These are phyloP conservation scores for Ericerus pela DNA, from an alignment of 1,140 invertebrate genomes.

Conservation along the genomic window DNA sequence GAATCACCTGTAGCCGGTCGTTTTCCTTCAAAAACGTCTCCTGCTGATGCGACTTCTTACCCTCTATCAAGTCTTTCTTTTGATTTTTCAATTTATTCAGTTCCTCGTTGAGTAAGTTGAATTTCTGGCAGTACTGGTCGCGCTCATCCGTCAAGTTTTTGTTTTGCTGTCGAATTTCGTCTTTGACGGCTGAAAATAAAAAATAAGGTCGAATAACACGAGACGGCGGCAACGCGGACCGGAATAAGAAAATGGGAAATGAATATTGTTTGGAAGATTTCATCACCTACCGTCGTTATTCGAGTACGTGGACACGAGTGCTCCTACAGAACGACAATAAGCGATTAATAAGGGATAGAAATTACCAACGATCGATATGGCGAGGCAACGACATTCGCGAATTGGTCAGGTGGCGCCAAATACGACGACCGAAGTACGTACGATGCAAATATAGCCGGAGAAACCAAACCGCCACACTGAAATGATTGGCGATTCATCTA, in stretches of 20 bases:
- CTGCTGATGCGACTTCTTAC: constrained; percentile 46
- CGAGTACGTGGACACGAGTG: no score
- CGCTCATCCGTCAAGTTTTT: constrained; percentile 57
- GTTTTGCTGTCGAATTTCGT: constrained; percentile 63
- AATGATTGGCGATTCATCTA: no score
- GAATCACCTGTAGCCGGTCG: constrained; percentile 56
- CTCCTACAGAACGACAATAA: no score
- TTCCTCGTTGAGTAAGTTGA: constrained; percentile 50
- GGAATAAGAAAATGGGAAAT: background rate
- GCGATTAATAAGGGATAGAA: no score
- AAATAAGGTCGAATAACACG: background rate
- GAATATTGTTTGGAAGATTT: background rate
- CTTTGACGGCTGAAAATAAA: constrained; percentile 44
- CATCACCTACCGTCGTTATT: no score
- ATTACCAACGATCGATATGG: no score
- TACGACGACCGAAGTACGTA: no score
- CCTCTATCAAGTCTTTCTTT: constrained; percentile 50
- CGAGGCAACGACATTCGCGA: no score
- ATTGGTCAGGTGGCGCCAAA: no score
- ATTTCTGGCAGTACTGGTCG: constrained; percentile 59
- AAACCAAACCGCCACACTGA: no score
- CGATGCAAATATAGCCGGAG: no score
- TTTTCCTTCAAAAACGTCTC: constrained; percentile 59
- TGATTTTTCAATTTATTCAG: constrained; percentile 58
- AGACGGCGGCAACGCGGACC: background rate